Conservation (phyloP, 2,888 invertebrate genomes). For the Notodromas monacha region DNA sequence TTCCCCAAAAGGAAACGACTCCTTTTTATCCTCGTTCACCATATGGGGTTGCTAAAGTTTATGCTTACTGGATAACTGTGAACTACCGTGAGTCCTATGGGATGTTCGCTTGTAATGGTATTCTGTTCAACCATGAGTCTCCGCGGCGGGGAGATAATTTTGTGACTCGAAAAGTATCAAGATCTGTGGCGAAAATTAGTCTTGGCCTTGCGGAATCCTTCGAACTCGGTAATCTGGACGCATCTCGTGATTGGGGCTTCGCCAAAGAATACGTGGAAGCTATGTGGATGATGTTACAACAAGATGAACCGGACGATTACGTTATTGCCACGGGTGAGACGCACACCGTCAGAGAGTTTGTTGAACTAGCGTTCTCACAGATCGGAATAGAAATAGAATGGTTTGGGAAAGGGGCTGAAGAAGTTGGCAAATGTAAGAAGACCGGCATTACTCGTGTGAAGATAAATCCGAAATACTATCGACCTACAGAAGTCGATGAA, state of each 20-base stretch:
- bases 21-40: slow-evolving; percentile 88
- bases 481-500: slow-evolving; percentile 62
- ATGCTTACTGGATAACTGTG: slow-evolving; percentile 78
- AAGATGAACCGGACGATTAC: slow-evolving; percentile 62
- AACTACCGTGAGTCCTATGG: slow-evolving; percentile 82
- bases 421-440: slow-evolving; percentile 39
- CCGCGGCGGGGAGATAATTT: slow-evolving; percentile 87
- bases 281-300: slow-evolving; percentile 98
- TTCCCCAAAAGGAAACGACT: slow-evolving; percentile 71
- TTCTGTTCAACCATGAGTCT: slow-evolving; percentile 84
- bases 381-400: slow-evolving; percentile 48
- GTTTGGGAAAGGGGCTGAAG: slow-evolving; percentile 51
- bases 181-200: slow-evolving; percentile 82
- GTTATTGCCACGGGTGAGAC: slow-evolving; percentile 85
- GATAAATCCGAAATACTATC: slow-evolving; percentile 72
- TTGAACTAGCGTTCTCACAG: slow-evolving; percentile 54
- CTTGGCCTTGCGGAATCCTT: slow-evolving; percentile 49
- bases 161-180: slow-evolving; percentile 86
- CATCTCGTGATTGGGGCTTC: slow-evolving; percentile 92
- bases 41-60: slow-evolving; percentile 80
- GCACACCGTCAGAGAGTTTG: slow-evolving; percentile 84
- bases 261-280: slow-evolving; percentile 84
- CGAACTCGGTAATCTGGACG: slow-evolving; percentile 75
- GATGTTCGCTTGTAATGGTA: slow-evolving; percentile 83
- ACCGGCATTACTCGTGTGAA: slow-evolving; percentile 42